These are phyloP conservation scores for Chalcis sispes DNA, from an alignment of 2,888 invertebrate genomes.

Conservation along the genomic window DNA sequence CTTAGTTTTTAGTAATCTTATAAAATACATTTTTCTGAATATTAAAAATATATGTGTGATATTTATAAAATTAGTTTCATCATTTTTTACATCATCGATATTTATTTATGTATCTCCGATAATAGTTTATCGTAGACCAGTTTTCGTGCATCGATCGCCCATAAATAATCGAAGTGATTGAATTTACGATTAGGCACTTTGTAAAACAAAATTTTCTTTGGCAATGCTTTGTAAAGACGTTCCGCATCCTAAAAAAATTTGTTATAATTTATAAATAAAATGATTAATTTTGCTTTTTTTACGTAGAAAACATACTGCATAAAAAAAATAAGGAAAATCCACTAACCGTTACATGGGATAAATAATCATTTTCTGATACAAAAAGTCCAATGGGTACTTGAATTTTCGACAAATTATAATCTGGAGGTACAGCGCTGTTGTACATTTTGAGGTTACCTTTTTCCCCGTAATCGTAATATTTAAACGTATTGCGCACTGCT, in stretches of 20 bases:
- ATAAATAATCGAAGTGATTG: slow-evolving; percentile 86
- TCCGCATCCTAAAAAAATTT: slow-evolving; percentile 80
- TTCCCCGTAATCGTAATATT: slow-evolving; percentile 84
- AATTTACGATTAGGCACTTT: slow-evolving; percentile 81
- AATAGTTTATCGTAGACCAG: slow-evolving; percentile 79
- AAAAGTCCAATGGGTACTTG: slow-evolving; percentile 82
- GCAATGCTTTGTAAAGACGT: slow-evolving; percentile 78
- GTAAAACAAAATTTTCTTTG: slow-evolving; percentile 77
- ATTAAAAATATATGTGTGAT: no score
- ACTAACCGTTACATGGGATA: slow-evolving; percentile 80
- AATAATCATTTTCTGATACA: slow-evolving; percentile 85
- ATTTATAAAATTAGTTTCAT: no score
- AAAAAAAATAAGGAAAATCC: no score
- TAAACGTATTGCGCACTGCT: slow-evolving; percentile 79
- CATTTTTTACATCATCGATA: no score
- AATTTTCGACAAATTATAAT: slow-evolving; percentile 81
- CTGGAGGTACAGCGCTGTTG: slow-evolving; percentile 79
- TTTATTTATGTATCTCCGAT: no score
- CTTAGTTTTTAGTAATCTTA: no score
- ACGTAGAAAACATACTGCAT: no score
- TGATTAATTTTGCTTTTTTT: no score
- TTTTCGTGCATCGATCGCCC: slow-evolving; percentile 80
- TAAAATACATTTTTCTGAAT: no score
- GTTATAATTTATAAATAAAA: no score
- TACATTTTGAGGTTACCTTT: slow-evolving; percentile 81